phyloP scores from a whole-genome alignment of 64 coral and sea anemone species.

The Stichodactyla mertensii region DNA sequence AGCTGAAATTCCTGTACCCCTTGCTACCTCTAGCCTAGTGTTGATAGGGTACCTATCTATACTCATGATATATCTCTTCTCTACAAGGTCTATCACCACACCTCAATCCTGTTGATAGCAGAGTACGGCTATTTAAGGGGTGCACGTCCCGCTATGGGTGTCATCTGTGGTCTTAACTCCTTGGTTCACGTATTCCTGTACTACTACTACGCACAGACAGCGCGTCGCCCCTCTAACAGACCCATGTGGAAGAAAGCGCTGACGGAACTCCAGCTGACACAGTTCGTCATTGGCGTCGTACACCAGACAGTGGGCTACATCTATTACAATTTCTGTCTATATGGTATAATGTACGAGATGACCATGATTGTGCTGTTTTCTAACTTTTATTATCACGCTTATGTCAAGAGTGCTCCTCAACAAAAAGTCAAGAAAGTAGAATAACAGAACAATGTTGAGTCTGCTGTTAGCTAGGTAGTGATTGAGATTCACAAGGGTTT shows the following conservation, averaged over 20 bases:
- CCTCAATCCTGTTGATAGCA: neutral
- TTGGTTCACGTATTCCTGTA: constrained; percentile 42
- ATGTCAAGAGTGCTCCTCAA: constrained; percentile 1
- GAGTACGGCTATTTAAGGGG: neutral
- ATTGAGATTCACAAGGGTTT: neutral
- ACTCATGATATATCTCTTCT: neutral
- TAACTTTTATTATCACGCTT: constrained; percentile 41
- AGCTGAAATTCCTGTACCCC: no score
- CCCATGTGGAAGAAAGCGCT: constrained; percentile 43
- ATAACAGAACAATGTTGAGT: neutral
- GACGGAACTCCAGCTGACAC: constrained; percentile 23
- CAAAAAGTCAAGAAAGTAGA: constrained; percentile 26
- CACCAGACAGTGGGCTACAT: constrained; percentile 13
- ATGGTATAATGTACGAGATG: constrained; percentile 13
- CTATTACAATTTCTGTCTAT: constrained; percentile 40
- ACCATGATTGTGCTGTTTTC: constrained; percentile 40
- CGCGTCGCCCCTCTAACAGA: neutral
- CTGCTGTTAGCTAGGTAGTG: neutral
- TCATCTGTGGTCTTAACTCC: constrained; percentile 30
- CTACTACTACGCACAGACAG: constrained; percentile 45
- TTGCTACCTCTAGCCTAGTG: no score
- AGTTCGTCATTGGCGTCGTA: constrained; percentile 32
- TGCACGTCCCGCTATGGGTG: constrained; percentile 23
- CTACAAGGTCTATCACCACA: constrained; percentile 36
- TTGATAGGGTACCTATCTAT: no score